Evolutionary conservation across 2,797 vertebrate species (phyloP).

Genomic region (Acanthurus tractus): DNA sequence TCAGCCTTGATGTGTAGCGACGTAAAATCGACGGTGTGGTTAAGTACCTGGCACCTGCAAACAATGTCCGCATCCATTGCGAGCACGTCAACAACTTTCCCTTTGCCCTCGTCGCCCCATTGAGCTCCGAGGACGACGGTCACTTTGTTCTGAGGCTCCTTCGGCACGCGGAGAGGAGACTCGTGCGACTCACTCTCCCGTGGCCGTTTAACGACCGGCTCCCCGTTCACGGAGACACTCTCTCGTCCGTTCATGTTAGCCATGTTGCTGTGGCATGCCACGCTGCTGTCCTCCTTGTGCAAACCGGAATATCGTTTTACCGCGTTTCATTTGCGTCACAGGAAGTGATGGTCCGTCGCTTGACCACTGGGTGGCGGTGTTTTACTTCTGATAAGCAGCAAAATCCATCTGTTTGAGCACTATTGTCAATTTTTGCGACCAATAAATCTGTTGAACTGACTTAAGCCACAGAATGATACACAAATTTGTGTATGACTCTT

Average conservation of each 20-base stretch:
- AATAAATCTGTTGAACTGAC: no score
- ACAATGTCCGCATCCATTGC: constrained; percentile 90
- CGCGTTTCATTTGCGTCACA: constrained; percentile 63
- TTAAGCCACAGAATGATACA: not conserved
- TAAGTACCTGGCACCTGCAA: constrained; percentile 88
- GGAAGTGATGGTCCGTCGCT: constrained; percentile 55
- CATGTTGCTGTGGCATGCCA: constrained; percentile 79
- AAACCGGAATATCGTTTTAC: constrained; percentile 76
- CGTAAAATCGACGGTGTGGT: not conserved
- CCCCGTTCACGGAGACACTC: constrained; percentile 71
- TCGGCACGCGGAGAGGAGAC: constrained; percentile 49
- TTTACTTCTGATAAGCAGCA: not conserved
- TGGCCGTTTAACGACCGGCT: constrained; percentile 81
- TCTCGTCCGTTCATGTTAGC: constrained; percentile 78
- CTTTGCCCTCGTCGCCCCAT: constrained; percentile 90
- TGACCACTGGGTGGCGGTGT: constrained; percentile 8
- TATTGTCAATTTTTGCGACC: not conserved
- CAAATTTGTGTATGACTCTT: not conserved
- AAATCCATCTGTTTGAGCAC: not conserved
- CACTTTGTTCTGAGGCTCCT: constrained; percentile 86
- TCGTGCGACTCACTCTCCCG: constrained; percentile 67
- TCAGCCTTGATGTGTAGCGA: fast-evolving
- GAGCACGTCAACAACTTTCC: constrained; percentile 89
- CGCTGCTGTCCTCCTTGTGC: constrained; percentile 58
- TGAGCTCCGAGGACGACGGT: constrained; percentile 90